These are phyloP conservation scores for Apis dorsata DNA, from an alignment of 1,140 invertebrate species.

Conservation along the genomic window DNA sequence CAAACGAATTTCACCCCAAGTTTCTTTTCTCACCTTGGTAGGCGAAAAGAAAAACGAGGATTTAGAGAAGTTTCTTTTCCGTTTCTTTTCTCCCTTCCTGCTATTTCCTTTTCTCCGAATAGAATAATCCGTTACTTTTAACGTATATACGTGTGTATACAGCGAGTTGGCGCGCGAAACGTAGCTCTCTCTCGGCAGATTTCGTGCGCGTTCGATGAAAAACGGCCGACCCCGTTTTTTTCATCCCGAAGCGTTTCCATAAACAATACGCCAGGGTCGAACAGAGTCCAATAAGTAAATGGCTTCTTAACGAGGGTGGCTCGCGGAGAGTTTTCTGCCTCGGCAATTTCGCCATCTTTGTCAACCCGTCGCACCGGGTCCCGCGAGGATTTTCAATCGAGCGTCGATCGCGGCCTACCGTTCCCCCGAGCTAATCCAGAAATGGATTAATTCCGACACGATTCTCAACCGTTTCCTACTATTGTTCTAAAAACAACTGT, in stretches of 20 bases:
- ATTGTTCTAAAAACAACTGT: no score
- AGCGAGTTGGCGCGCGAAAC: neutral
- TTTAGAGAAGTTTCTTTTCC: slow-evolving; percentile 29
- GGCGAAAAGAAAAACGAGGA: slow-evolving; percentile 19
- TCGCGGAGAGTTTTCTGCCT: neutral
- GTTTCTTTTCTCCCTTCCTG: neutral
- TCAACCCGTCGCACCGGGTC: neutral
- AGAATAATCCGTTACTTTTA: slow-evolving; percentile 24
- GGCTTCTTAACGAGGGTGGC: slow-evolving; percentile 23
- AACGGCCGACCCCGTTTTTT: slow-evolving; percentile 31
- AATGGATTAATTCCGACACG: no score
- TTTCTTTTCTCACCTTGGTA: neutral
- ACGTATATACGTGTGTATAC: neutral
- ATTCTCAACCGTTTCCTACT: no score
- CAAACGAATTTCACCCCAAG: no score
- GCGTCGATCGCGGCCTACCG: neutral
- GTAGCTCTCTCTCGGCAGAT: neutral
- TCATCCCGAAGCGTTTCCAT: neutral
- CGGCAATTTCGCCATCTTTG: slow-evolving; percentile 9
- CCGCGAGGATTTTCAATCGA: neutral
- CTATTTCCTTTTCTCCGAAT: neutral
- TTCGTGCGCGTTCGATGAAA: slow-evolving; percentile 1
- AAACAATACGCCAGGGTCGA: slow-evolving; percentile 41
- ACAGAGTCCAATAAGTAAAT: slow-evolving; percentile 42
- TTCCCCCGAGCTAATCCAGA: no score